A percentile compares a stretch with the other conserved stretches of the same genome.
Evolutionary conservation across 1,140 invertebrate species (phyloP).

Genomic region (Octopus sinensis): DNA sequence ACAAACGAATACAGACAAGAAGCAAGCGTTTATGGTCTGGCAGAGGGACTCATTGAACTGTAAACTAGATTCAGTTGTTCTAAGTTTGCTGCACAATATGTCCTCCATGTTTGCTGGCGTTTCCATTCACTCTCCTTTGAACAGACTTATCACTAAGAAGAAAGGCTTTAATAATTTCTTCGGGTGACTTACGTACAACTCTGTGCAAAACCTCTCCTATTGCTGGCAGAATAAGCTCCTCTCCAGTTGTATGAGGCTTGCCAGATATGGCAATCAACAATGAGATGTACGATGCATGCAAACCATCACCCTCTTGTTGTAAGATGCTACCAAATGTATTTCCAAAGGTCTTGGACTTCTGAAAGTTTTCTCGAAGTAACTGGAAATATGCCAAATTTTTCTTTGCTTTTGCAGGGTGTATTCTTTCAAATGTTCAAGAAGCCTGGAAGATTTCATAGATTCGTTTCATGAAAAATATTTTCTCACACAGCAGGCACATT

Average conservation of each 20-base stretch:
- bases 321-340: background rate
- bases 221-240: slow-evolving; percentile 7
- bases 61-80: background rate
- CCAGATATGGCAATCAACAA: background rate
- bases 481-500: background rate
- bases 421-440: slow-evolving; percentile 6
- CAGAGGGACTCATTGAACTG: background rate
- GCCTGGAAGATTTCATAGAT: background rate
- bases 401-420: slow-evolving; percentile 1
- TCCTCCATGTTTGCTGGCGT: background rate
- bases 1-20: background rate
- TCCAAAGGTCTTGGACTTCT: background rate
- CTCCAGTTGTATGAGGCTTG: background rate
- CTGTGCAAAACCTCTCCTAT: background rate
- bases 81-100: background rate
- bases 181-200: background rate
- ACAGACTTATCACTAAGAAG: background rate
- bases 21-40: background rate
- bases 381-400: slow-evolving; percentile 8
- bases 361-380: background rate
- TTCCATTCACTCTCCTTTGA: background rate
- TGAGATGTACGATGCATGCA: background rate
- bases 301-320: background rate
- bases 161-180: background rate
- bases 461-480: background rate